Evolutionary conservation across 2,113 vertebrate genomes (phyloP).

Genomic region (Limanda limanda): DNA sequence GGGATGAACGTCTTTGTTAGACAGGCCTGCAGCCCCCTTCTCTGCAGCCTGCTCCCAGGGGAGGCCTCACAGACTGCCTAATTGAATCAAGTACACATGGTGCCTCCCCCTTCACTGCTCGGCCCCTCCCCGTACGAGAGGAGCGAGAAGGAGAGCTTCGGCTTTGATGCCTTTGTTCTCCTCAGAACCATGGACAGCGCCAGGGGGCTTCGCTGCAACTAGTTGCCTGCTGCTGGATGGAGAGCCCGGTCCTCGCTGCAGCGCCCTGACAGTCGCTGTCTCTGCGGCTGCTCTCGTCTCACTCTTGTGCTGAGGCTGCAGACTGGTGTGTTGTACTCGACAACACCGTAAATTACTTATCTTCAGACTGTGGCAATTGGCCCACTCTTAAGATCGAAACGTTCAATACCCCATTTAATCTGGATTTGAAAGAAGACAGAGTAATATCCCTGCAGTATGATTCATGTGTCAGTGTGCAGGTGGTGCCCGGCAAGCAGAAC

Average conservation of each 20-base stretch:
- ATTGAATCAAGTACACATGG: slow-evolving; percentile 91
- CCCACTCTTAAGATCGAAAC: slow-evolving; percentile 31
- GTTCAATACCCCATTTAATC: slow-evolving; percentile 36
- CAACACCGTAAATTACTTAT: slow-evolving; percentile 18
- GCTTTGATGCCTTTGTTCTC: slow-evolving; percentile 78
- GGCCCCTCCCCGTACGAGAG: slow-evolving; percentile 61
- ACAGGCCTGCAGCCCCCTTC: slow-evolving; percentile 74
- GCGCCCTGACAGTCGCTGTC: slow-evolving; percentile 11
- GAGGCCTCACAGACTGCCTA: slow-evolving; percentile 87
- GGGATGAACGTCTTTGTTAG: slow-evolving; percentile 88
- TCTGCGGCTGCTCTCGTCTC: slow-evolving; percentile 13
- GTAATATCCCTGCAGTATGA: slow-evolving; percentile 33
- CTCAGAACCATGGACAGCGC: slow-evolving; percentile 77
- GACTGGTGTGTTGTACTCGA: slow-evolving; percentile 13
- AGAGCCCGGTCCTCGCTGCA: slow-evolving; percentile 37
- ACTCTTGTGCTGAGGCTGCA: slow-evolving; percentile 12
- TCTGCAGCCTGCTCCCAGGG: slow-evolving; percentile 79
- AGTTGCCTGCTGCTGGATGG: slow-evolving; percentile 68
- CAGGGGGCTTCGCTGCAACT: slow-evolving; percentile 79
- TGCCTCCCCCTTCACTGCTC: slow-evolving; percentile 68
- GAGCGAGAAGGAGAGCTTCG: slow-evolving; percentile 49
- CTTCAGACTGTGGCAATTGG: background rate
- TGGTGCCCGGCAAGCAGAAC: slow-evolving; percentile 32
- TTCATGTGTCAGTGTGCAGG: slow-evolving; percentile 46
- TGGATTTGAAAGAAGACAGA: slow-evolving; percentile 33